A percentile compares a stretch with the other conserved stretches of the same genome.
Conservation (phyloP, 2,797 vertebrate genomes). For the Neosilurus hyrtlii region DNA sequence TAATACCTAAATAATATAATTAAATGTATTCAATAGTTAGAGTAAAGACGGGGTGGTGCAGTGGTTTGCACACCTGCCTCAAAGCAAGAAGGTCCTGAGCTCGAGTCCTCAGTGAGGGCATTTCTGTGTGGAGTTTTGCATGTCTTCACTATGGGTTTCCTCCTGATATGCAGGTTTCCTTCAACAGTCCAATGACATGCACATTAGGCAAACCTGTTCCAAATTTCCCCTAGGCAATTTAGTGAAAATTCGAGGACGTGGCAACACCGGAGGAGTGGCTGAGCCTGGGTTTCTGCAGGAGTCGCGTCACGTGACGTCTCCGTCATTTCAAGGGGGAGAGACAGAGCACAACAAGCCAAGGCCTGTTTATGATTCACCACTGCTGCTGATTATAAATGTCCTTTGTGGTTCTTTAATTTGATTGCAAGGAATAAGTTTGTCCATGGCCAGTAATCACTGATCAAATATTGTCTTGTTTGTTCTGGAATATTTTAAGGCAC, state of each 20-base stretch:
- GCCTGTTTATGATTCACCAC: constrained; percentile 6
- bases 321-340: constrained; percentile 50
- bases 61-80: no score
- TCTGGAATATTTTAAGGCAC: neutral
- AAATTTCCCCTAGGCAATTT: no score
- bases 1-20: neutral
- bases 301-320: constrained; percentile 71
- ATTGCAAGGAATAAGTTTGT: neutral
- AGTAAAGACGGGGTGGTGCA: no score
- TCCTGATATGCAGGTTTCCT: no score
- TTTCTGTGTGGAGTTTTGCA: no score
- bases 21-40: neutral
- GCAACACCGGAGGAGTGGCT: constrained; percentile 19
- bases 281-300: constrained; percentile 70
- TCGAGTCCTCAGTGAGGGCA: no score
- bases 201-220: no score
- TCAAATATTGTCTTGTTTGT: neutral
- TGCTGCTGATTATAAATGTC: neutral
- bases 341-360: neutral
- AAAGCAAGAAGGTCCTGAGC: no score
- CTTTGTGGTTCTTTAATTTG: constrained; percentile 11
- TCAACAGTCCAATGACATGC: no score
- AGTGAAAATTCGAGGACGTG: neutral
- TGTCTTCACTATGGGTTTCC: no score
- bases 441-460: neutral